A percentile compares a stretch with the other conserved stretches of the same genome.
These are phyloP conservation scores for Lineus longissimus DNA, from an alignment of 1,140 invertebrate species.

Conservation along the genomic window DNA sequence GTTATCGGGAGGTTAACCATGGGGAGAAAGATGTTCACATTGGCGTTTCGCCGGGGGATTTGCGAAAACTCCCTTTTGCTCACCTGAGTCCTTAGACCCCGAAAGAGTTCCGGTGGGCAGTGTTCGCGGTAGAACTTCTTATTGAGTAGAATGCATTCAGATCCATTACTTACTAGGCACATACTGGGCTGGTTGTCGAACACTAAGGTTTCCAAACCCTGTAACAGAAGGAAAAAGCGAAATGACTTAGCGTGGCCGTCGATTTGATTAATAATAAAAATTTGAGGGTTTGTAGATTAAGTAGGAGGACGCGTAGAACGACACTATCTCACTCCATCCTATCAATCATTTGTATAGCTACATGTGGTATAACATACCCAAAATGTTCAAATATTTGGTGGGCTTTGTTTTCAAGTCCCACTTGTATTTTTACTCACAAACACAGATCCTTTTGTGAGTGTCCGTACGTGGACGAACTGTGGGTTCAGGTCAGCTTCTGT, in stretches of 20 bases:
- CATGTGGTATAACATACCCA: not conserved
- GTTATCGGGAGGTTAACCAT: no score
- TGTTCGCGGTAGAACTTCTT: conserved; percentile 26
- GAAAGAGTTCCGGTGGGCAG: conserved; percentile 9
- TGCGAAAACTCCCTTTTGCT: not conserved
- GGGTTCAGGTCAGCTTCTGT: conserved; percentile 30
- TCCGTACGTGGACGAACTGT: conserved; percentile 36
- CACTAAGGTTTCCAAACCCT: conserved; percentile 22
- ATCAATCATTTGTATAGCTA: not conserved
- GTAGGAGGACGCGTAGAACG: not conserved
- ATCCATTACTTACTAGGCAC: conserved; percentile 26
- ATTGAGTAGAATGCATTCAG: conserved; percentile 25
- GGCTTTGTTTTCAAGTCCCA: not conserved
- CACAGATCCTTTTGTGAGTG: conserved; percentile 34
- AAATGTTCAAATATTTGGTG: no score
- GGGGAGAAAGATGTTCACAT: not conserved
- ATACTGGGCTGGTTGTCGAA: conserved; percentile 22
- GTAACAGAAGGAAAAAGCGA: not conserved
- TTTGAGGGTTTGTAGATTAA: not conserved
- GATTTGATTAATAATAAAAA: not conserved
- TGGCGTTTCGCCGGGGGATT: not conserved
- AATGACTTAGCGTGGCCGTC: not conserved
- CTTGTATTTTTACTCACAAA: conserved; percentile 26
- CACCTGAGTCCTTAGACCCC: conserved; percentile 6
- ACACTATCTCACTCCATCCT: not conserved